phyloP scores from a whole-genome alignment of 1,140 invertebrate genomes.

The Trichonephila clavata region DNA sequence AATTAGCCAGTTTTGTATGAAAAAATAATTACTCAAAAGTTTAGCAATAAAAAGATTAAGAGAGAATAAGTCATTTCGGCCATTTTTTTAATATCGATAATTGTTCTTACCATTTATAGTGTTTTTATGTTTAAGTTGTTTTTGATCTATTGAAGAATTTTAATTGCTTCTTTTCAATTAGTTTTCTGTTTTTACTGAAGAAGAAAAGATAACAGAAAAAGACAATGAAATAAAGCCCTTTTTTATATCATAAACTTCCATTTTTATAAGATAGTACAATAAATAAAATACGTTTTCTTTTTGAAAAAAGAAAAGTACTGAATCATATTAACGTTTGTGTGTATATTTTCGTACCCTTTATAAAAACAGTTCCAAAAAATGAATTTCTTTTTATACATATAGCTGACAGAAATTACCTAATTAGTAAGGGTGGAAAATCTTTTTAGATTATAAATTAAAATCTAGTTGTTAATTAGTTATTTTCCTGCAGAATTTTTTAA shows the following conservation, averaged over 20 bases:
- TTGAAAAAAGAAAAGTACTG: background rate
- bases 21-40: too few relatives aligned
- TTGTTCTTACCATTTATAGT: too few relatives aligned
- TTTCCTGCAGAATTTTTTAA: background rate
- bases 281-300: background rate
- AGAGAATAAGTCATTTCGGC: too few relatives aligned
- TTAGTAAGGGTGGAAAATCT: constrained; percentile 5
- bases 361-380: background rate
- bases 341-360: background rate
- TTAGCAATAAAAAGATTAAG: too few relatives aligned
- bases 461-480: constrained; percentile 33
- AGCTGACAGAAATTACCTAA: constrained; percentile 38
- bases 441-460: constrained; percentile 50
- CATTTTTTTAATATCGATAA: too few relatives aligned
- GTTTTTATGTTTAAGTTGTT: too few relatives aligned
- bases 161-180: background rate
- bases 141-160: background rate
- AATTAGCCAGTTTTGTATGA: too few relatives aligned
- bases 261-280: background rate
- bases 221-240: background rate
- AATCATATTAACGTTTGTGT: background rate
- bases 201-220: background rate
- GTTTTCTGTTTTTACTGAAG: background rate
- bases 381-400: background rate
- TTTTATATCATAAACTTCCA: constrained; percentile 4